A percentile compares a stretch with the other conserved stretches of the same genome.
Conservation (phyloP, 2,888 invertebrate species). For the Muscina levida region DNA sequence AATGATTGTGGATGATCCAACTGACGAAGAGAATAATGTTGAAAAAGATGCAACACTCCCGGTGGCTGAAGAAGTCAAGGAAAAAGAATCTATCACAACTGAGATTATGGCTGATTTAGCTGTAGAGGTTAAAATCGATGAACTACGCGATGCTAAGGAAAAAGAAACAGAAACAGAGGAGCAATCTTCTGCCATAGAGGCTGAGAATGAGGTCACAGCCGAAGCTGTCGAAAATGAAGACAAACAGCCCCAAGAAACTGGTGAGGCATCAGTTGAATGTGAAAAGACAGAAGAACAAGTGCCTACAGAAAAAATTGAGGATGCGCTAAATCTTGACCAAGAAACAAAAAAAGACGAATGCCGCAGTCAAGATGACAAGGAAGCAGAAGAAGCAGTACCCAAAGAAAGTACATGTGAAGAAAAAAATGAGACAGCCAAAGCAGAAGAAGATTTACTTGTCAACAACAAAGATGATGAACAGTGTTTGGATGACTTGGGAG, state of each 20-base stretch:
- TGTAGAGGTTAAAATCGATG: too few species aligned
- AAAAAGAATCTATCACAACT: too few species aligned
- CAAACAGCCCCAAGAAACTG: neutral
- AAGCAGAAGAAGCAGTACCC: neutral
- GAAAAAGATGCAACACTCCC: conserved; percentile 5
- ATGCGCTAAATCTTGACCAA: too few species aligned
- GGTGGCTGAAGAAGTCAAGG: neutral
- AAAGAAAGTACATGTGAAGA: neutral
- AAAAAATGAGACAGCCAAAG: neutral
- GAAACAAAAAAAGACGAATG: neutral
- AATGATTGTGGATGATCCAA: conserved; percentile 29
- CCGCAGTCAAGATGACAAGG: too few species aligned
- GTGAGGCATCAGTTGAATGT: neutral
- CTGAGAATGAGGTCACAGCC: neutral
- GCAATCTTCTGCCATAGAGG: neutral
- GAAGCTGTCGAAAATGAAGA: neutral
- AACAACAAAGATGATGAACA: too few species aligned
- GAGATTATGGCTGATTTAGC: too few species aligned
- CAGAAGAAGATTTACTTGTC: too few species aligned
- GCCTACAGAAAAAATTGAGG: neutral
- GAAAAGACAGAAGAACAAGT: neutral
- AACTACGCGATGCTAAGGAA: too few species aligned
- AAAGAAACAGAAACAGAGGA: neutral
- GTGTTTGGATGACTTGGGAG: too few species aligned
- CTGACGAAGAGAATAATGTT: conserved; percentile 5